A percentile compares a stretch with the other conserved stretches of the same genome.
phyloP scores from a whole-genome alignment of 2,113 vertebrate genomes.

The Cygnus atratus region DNA sequence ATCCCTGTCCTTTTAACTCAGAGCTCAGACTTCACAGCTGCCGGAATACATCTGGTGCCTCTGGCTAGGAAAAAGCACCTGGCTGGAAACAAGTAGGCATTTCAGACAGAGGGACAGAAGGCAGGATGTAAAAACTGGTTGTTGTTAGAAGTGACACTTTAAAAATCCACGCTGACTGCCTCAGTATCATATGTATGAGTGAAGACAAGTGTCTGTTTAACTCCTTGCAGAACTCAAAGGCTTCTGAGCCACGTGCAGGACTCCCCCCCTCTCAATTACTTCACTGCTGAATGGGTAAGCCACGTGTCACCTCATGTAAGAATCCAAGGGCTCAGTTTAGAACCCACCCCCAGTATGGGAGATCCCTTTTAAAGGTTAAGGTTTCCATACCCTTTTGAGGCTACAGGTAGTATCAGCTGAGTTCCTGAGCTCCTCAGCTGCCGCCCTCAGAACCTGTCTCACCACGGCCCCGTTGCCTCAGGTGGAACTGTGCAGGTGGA shows the following conservation, averaged over 20 bases:
- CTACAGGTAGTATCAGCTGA: neutral
- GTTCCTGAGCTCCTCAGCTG: neutral
- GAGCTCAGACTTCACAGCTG: neutral
- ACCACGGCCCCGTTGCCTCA: neutral
- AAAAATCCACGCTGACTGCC: neutral
- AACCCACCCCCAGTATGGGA: accelerated
- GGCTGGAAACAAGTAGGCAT: neutral
- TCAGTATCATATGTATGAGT: neutral
- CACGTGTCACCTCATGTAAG: too few relatives aligned
- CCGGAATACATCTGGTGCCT: neutral
- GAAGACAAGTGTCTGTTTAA: neutral
- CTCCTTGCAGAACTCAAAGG: neutral
- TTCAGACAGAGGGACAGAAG: neutral
- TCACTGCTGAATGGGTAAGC: too few relatives aligned
- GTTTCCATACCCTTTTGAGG: neutral
- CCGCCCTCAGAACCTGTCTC: neutral
- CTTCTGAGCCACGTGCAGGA: neutral
- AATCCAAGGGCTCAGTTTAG: neutral
- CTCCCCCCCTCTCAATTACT: too few relatives aligned
- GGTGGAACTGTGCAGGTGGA: neutral
- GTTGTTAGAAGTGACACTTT: neutral
- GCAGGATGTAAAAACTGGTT: neutral
- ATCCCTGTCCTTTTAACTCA: neutral
- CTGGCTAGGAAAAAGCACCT: neutral
- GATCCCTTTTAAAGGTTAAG: neutral